Conservation (phyloP, 92 coral and sea anemone species). For the Siderastrea siderea region DNA sequence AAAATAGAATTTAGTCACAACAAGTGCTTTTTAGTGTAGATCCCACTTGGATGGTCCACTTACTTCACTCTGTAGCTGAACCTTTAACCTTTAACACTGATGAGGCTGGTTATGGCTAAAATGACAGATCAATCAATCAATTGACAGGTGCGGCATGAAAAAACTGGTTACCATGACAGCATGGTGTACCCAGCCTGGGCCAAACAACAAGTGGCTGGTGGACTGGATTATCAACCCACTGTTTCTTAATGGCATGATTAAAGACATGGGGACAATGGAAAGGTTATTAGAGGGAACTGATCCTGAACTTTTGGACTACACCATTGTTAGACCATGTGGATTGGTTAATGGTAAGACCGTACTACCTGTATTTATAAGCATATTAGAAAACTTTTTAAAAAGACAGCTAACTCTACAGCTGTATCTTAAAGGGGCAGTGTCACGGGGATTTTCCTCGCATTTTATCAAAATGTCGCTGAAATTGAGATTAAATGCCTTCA, state of each 20-base stretch:
- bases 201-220: slow-evolving; percentile 82
- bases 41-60: too few species aligned
- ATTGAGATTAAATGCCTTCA: too few species aligned
- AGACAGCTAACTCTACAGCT: too few species aligned
- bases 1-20: too few species aligned
- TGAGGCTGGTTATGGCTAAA: background rate
- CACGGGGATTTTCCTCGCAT: too few species aligned
- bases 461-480: too few species aligned
- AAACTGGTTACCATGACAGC: slow-evolving; percentile 81
- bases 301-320: slow-evolving; percentile 76
- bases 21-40: too few species aligned
- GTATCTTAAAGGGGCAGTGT: too few species aligned
- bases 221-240: slow-evolving; percentile 93
- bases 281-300: slow-evolving; percentile 70
- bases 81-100: too few species aligned
- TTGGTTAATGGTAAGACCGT: slow-evolving; percentile 65
- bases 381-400: background rate
- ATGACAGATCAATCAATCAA: background rate
- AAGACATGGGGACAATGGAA: slow-evolving; percentile 92
- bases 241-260: slow-evolving; percentile 75
- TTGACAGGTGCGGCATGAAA: slow-evolving; percentile 69
- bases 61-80: too few species aligned
- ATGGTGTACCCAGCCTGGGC: slow-evolving; percentile 91
- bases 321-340: slow-evolving; percentile 86
- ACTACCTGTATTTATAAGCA: background rate